These are phyloP conservation scores for Drosophila incognita DNA, from an alignment of 2,888 invertebrate species.

Conservation along the genomic window DNA sequence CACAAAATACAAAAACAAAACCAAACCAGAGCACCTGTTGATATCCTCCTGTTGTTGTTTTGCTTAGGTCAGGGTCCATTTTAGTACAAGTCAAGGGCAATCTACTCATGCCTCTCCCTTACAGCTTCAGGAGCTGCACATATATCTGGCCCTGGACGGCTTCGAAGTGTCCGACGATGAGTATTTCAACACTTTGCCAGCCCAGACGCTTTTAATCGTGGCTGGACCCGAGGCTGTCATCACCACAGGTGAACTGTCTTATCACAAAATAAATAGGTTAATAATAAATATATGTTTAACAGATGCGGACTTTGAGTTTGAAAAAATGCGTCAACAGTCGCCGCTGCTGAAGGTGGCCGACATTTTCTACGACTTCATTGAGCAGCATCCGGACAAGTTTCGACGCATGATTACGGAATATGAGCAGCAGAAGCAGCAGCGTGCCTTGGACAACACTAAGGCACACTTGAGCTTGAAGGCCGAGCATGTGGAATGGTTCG, in stretches of 20 bases:
- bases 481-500: conserved; percentile 93
- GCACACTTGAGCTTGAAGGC: conserved; percentile 87
- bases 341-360: conserved; percentile 90
- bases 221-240: conserved; percentile 86
- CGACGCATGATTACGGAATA: conserved; percentile 82
- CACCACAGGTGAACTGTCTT: conserved; percentile 86
- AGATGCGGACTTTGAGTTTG: conserved; percentile 83
- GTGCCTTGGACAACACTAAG: conserved; percentile 82
- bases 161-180: conserved; percentile 91
- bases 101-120: conserved; percentile 24
- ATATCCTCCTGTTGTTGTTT: conserved; percentile 12
- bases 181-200: conserved; percentile 90
- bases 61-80: conserved; percentile 49
- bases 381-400: conserved; percentile 86
- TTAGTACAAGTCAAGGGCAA: conserved; percentile 60
- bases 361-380: conserved; percentile 90
- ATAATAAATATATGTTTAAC: background rate
- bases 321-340: conserved; percentile 84
- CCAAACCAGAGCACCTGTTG: conserved; percentile 62
- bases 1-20: conserved; percentile 5
- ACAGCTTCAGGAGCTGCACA: conserved; percentile 84
- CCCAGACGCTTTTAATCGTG: conserved; percentile 90
- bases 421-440: conserved; percentile 85
- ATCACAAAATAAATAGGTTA: background rate
- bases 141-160: conserved; percentile 89